Evolutionary conservation across 2,797 vertebrate species (phyloP).

Genomic region (Chromobotia macracanthus): DNA sequence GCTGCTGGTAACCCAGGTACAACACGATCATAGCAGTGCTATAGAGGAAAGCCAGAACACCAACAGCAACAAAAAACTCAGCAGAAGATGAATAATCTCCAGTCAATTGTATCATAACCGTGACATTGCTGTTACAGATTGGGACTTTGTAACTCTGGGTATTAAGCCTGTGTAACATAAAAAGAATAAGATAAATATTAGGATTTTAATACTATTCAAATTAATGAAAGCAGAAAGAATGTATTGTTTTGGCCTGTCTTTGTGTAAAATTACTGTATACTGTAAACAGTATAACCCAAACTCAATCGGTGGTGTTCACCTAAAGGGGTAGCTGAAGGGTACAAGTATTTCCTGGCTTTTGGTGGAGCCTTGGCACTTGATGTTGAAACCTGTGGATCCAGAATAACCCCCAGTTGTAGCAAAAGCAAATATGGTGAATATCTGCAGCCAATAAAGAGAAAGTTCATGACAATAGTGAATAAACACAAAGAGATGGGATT

Average conservation of each 20-base stretch:
- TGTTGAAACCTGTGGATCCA: conserved; percentile 74
- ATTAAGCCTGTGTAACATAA: conserved; percentile 77
- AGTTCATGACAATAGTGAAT: conserved; percentile 10
- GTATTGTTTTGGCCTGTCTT: neutral
- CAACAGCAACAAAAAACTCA: conserved; percentile 88
- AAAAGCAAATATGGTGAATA: conserved; percentile 93
- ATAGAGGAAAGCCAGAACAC: conserved; percentile 90
- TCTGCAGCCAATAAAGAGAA: conserved; percentile 66
- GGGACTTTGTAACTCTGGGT: conserved; percentile 77
- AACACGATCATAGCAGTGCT: conserved; percentile 82
- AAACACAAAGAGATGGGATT: neutral
- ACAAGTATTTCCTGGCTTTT: conserved; percentile 28
- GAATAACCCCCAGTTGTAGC: conserved; percentile 87
- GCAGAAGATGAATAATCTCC: conserved; percentile 87
- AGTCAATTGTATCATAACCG: conserved; percentile 60
- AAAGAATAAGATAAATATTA: neutral
- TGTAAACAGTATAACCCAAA: neutral
- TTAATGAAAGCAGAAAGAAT: neutral
- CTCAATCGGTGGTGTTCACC: conserved; percentile 61
- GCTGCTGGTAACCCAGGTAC: conserved; percentile 87
- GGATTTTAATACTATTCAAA: conserved; percentile 3
- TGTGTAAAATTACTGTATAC: neutral
- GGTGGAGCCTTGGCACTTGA: conserved; percentile 69
- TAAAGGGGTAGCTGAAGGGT: conserved; percentile 86
- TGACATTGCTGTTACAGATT: conserved; percentile 65